Percentiles rank a stretch among this genome's conserved stretches.
These are phyloP conservation scores for Aporophyla lueneburgensis DNA, from an alignment of 2,888 invertebrate genomes.

Conservation along the genomic window DNA sequence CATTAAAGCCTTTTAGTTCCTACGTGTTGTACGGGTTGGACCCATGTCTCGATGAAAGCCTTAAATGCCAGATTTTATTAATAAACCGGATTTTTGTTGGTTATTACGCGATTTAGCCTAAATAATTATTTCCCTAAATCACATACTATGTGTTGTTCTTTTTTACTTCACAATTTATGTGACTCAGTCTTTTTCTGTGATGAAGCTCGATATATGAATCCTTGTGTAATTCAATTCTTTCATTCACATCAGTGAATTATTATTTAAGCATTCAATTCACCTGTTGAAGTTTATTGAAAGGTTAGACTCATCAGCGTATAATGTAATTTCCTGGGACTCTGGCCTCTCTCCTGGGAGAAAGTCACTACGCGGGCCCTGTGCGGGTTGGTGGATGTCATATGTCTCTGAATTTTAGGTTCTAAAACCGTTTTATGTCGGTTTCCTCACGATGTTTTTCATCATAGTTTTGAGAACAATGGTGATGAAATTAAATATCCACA, in stretches of 20 bases:
- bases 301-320: too few species aligned
- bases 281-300: background rate
- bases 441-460: too few species aligned
- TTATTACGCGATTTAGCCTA: background rate
- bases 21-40: too few species aligned
- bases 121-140: slow-evolving; percentile 5
- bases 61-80: slow-evolving; percentile 19
- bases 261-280: background rate
- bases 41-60: background rate
- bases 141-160: background rate
- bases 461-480: too few species aligned
- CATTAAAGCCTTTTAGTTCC: background rate
- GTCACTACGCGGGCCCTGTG: too few species aligned
- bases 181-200: background rate
- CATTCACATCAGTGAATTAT: background rate
- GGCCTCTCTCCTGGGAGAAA: too few species aligned
- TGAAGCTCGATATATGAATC: background rate
- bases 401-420: too few species aligned
- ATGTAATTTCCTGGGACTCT: too few species aligned
- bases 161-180: background rate
- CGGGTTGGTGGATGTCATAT: too few species aligned
- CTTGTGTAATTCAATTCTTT: background rate
- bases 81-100: background rate
- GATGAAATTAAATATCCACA: too few species aligned
- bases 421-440: too few species aligned